Evolutionary conservation across 2,888 invertebrate species (phyloP).

Genomic region (Erebia epiphron): DNA sequence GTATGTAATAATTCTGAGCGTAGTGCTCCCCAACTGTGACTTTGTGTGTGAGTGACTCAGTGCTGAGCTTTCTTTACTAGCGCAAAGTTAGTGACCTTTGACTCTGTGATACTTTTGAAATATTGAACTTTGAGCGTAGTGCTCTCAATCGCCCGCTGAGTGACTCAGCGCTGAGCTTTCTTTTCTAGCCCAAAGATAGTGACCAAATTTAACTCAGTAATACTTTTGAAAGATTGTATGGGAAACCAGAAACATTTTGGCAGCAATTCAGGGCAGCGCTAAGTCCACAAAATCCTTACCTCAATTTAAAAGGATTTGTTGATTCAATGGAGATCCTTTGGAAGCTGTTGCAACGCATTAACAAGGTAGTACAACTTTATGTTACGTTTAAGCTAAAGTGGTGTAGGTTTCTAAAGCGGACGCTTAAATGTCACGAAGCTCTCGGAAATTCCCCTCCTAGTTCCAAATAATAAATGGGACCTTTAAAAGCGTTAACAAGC

Average conservation of each 20-base stretch:
- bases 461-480: neutral
- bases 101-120: neutral
- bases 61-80: too few relatives aligned
- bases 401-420: constrained; percentile 11
- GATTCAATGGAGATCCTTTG: constrained; percentile 4
- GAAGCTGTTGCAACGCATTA: constrained; percentile 6
- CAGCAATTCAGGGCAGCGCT: neutral
- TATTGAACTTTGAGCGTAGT: neutral
- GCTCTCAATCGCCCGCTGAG: too few relatives aligned
- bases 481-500: constrained; percentile 2
- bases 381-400: constrained; percentile 9
- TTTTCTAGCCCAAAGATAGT: too few relatives aligned
- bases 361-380: constrained; percentile 10
- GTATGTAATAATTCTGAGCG: neutral
- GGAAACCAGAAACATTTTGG: neutral
- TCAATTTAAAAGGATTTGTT: constrained; percentile 9
- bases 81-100: too few relatives aligned
- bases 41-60: too few relatives aligned
- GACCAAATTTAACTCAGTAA: too few relatives aligned
- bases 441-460: neutral
- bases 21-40: too few relatives aligned
- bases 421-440: constrained; percentile 11
- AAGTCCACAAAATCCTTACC: constrained; percentile 1
- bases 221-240: neutral
- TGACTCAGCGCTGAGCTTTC: too few relatives aligned